Evolutionary conservation across 2,113 vertebrate genomes (phyloP), one percentile per base, ranked within the genome.

Genomic region (Capricornis sumatraensis): DNA sequence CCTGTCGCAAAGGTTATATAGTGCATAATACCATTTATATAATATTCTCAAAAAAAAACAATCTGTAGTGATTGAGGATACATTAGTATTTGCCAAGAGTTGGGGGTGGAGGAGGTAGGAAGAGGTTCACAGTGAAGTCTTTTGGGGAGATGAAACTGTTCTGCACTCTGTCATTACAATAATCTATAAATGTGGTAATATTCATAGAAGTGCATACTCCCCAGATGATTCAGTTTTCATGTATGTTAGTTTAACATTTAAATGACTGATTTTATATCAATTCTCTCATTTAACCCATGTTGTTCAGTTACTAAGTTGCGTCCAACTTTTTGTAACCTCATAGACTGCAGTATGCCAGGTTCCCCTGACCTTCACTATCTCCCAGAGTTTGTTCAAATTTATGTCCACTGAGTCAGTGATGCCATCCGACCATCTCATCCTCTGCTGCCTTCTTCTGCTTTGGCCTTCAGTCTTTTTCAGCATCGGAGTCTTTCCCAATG

Each of bases 301-400:
- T 43, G 36, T 43, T 76, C 71, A 43, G 36, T 43, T 13, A 14
- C 36, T 27, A 40, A 25, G 12, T 14, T 1, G 2, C 3, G 0
- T 76, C 71, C 1, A 1, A 43, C 71, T 14, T 43, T 76, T 43
- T 76, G 36, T 40, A 43, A 14, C 71, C 71, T 43, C 36, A 27
- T 2, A 43, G 36, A 7, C 36, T 27, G 23, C 71, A 27, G 36
- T 27, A 74, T 25, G 71, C 71, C 71, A 25, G 1, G 11, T 2
- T 27, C 12, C 36, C 71, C 71, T 74, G 36, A 27, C 12, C 23
- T 74, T 74, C 71, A 14, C 11, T 74, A 0, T 14, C 36, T 43
- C 71, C 71, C 71, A 40, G 12, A 76, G 36, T 43, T 40, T 27
- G 71, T 40, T 43, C 71, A 76, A 43, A 76, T 14, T 27, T 12